Conservation (phyloP, 2,888 invertebrate genomes). For the Drosophila stalkeri region DNA sequence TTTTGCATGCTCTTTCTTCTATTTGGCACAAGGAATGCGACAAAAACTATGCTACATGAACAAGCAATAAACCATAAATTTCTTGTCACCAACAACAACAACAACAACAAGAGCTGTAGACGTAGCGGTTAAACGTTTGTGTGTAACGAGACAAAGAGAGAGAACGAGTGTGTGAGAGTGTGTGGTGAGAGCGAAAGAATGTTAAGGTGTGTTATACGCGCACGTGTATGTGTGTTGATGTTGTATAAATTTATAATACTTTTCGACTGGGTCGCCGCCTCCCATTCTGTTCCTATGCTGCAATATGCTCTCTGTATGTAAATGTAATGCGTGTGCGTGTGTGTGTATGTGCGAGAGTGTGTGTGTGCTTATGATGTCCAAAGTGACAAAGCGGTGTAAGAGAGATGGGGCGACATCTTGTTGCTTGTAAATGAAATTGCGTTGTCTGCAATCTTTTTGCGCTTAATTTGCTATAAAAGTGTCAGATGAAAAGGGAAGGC, state of each 20-base stretch:
- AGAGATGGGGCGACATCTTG: conserved; percentile 2
- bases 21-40: conserved; percentile 71
- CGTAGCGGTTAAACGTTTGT: conserved; percentile 61
- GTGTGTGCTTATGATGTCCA: conserved; percentile 36
- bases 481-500: conserved; percentile 31
- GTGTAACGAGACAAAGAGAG: conserved; percentile 34
- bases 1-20: conserved; percentile 30
- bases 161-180: conserved; percentile 1
- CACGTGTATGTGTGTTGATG: conserved; percentile 31
- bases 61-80: conserved; percentile 81
- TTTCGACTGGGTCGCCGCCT: conserved; percentile 39
- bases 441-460: conserved; percentile 59
- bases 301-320: conserved; percentile 55
- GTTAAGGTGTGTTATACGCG: conserved; percentile 49
- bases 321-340: conserved; percentile 17
- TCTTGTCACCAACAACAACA: conserved; percentile 64
- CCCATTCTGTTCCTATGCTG: conserved; percentile 33
- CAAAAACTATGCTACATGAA: conserved; percentile 78
- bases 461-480: conserved; percentile 57
- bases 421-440: conserved; percentile 52
- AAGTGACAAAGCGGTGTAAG: conserved; percentile 43
- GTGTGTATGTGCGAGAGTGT: conserved; percentile 1
- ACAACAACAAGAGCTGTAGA: conserved; percentile 34
- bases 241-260: conserved; percentile 70
- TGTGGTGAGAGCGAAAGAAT: conserved; percentile 17